Evolutionary conservation across 2,113 vertebrate species (phyloP), one percentile per base, ranked within the genome.

Genomic region (Cebidichthys violaceus): DNA sequence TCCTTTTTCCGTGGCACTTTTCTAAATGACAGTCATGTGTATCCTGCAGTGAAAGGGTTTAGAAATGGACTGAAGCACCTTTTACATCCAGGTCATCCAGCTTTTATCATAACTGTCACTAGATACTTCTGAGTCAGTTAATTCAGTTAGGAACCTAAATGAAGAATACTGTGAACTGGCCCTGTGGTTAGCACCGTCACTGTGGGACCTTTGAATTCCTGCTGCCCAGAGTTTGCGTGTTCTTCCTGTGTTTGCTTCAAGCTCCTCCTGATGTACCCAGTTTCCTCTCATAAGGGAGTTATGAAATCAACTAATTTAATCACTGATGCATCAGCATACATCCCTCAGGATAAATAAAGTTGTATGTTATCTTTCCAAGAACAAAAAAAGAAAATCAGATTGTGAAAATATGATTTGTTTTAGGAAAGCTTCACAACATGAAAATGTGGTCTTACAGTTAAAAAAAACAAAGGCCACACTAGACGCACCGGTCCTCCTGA

Each of bases 1-100:
- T 77, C 20, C 2, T 72, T 74, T 33, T 72, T 82, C 54, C 76
- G 35, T 54, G 57, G 33, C 39, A 54, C 4, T 52, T 62, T 55
- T 37, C 18, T 31, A 4, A 29, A 50, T 24, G 22, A 60, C 33
- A 9, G 20, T 66, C 45, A 17, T 13, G 1, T 75, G 29, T 10
- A 33, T 18, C 18, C 4, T 35, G 13, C 11, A 10, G 4, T 20
- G 5, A 60, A 35, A 0, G 35, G 33, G 27, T 35, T 35, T 47
- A 1, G 17, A 43, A 57, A n/a, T 27, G 6, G 24, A 76, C 9
- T 22, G 24, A 65, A 54, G 33, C 20, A 18, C 15, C 17, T 15
- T 55, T 31, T 9, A 47, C 2, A 33, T 70, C n/a, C n/a, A n/a
- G 14, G 9, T 29, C 33, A 37, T 29, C 10, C 7, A 24, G 39